Base-by-base conservation (phyloP, 1,140 invertebrate species). In the Sitobion miscanthi region DNA sequence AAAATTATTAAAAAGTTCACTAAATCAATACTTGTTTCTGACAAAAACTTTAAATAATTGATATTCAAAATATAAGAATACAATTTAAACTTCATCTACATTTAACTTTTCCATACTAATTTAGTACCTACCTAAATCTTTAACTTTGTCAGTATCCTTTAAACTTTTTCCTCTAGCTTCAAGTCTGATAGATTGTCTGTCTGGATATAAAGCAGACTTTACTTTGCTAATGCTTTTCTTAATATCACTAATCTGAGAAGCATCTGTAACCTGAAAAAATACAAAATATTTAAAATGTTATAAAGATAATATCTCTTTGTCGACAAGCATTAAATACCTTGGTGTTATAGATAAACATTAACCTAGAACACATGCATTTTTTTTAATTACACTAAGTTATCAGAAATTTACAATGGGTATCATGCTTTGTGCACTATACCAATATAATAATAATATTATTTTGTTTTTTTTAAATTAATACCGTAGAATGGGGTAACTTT, bases 141-240 rank as follows among this genome's bases (percentile, higher is more conserved):
- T 96, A 5, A 98, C 94, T 4, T 96, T 96, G 38, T 96, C 96
- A 25, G 96, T 96, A 95, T 98, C 97, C 93, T 97, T 96, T 25
- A 98, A 94, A 90, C 96, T 96, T 96, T 97, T 98, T 90, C 97
- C 98, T 95, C 98, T 98, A 21, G 96, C 95, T 94, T 98, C 98
- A 91, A 97, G 94, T 94, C 97, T 97, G 86, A 99, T 96, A 86
- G 98, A 97, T 95, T 99, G 98, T 91, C 99, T 96, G 49, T 98
- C 97, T 14, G 97, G 96, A 94, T 97, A 96, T 35, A 98, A 96
- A 35, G 96, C 96, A 94, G 97, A 97, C 30, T 96, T 95, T 91
- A 94, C 95, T 94, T 96, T 96, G 93, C 97, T 95, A 94, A 99
- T 97, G 94, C 97, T 96, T 87, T 96, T 96, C 95, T 98, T 98